These are phyloP conservation scores for Abscondita cerata DNA, from an alignment of 2,888 invertebrate genomes.

Conservation along the genomic window DNA sequence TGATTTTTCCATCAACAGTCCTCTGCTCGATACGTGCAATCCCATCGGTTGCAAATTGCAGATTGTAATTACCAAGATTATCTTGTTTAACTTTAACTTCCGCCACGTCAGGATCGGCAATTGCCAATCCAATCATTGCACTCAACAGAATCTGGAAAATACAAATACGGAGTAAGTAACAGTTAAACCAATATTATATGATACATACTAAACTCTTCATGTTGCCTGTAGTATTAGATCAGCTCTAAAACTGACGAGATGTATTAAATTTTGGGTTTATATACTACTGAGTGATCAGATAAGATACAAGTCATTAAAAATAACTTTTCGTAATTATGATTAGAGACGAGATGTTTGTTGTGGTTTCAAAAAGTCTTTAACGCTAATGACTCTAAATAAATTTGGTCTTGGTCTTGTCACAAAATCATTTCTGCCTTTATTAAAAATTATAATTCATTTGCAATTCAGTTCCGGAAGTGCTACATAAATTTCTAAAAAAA, in stretches of 20 bases:
- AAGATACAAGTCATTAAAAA: background rate
- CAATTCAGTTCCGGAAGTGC: no score
- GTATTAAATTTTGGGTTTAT: background rate
- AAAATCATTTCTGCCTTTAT: no score
- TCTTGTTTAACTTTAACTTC: constrained; percentile 39
- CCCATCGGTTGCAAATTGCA: constrained; percentile 36
- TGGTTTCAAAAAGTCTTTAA: no score
- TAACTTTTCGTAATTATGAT: background rate
- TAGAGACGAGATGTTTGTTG: background rate
- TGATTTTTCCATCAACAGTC: constrained; percentile 35
- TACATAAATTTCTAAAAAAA: no score
- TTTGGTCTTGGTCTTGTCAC: no score
- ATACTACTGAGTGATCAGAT: background rate
- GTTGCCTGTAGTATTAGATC: background rate
- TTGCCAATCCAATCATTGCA: background rate
- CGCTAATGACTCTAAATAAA: no score
- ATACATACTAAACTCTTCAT: constrained; percentile 1
- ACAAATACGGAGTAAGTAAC: no score
- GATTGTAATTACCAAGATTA: constrained; percentile 43
- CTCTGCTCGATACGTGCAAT: constrained; percentile 39
- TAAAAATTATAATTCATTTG: no score
- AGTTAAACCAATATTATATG: no score
- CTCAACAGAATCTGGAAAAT: background rate
- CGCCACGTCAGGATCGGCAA: constrained; percentile 18
- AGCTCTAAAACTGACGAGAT: background rate